Percentiles rank a stretch among this genome's conserved stretches.
phyloP scores from a whole-genome alignment of 2,888 invertebrate species.

The Acanthosepion lycidas region DNA sequence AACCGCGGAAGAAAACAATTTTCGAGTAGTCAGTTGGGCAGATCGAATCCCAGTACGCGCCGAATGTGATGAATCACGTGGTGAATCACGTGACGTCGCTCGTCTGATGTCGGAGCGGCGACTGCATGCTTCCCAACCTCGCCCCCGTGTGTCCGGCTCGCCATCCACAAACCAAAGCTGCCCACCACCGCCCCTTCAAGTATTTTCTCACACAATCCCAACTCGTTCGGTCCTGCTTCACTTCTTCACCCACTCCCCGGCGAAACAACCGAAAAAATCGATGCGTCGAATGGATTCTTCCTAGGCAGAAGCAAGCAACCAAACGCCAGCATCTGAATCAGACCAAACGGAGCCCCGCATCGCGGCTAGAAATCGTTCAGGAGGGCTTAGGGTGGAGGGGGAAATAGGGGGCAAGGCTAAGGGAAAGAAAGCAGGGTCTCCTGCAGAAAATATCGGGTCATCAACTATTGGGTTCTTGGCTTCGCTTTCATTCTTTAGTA shows the following conservation, averaged over 20 bases:
- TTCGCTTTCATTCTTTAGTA: not conserved
- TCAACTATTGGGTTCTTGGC: not conserved
- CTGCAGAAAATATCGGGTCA: not conserved
- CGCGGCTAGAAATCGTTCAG: not conserved
- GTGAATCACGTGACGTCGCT: not conserved
- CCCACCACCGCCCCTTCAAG: not conserved
- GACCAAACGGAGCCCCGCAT: not conserved
- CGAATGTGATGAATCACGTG: not conserved
- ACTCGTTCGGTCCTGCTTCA: not conserved
- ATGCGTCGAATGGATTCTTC: not conserved
- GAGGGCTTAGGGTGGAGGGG: not conserved
- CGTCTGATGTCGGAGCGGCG: not conserved
- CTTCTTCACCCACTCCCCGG: not conserved
- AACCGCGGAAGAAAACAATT: not conserved
- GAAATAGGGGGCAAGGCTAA: not conserved
- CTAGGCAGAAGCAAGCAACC: not conserved
- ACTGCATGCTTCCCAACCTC: not conserved
- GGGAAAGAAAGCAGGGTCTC: not conserved
- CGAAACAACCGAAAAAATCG: not conserved
- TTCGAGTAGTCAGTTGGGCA: not conserved
- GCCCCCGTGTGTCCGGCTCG: not conserved
- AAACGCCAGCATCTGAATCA: not conserved
- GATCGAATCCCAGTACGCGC: not conserved
- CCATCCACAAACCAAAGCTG: not conserved
- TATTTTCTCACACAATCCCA: not conserved